phyloP scores from a whole-genome alignment of 2,113 vertebrate species.

The Lophura nycthemera region DNA sequence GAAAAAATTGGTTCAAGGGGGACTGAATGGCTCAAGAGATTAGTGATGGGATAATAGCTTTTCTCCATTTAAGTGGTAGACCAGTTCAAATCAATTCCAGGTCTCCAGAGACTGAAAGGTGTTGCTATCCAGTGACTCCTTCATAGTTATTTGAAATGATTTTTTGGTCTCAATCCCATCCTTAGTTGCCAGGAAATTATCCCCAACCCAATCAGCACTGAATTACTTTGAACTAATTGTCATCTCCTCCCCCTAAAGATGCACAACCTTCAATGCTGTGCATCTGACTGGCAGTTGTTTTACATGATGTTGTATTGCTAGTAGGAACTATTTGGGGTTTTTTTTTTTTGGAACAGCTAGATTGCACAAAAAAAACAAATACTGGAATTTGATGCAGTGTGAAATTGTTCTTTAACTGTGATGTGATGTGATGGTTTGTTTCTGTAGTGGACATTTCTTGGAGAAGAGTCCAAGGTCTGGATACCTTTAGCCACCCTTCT shows the following conservation, averaged over 20 bases:
- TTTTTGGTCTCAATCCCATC: conserved; percentile 34
- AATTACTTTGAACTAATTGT: conserved; percentile 9
- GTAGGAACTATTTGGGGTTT: not conserved
- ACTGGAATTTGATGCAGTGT: not conserved
- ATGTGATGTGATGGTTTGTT: not conserved
- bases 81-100: conserved; percentile 60
- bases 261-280: not conserved
- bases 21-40: conserved; percentile 53
- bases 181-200: conserved; percentile 36
- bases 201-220: not conserved
- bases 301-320: not conserved
- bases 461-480: not conserved
- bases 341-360: not conserved
- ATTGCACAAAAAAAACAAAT: not conserved
- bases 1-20: conserved; percentile 47
- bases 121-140: conserved; percentile 42
- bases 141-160: not conserved
- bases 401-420: not conserved
- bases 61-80: conserved; percentile 52
- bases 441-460: not conserved
- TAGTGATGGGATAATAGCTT: conserved; percentile 63
- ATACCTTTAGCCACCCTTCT: not conserved
- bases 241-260: not conserved
- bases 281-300: not conserved
- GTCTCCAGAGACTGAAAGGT: conserved; percentile 39